Conservation (phyloP, 2,113 vertebrate genomes). For the Platysteira castanea region DNA sequence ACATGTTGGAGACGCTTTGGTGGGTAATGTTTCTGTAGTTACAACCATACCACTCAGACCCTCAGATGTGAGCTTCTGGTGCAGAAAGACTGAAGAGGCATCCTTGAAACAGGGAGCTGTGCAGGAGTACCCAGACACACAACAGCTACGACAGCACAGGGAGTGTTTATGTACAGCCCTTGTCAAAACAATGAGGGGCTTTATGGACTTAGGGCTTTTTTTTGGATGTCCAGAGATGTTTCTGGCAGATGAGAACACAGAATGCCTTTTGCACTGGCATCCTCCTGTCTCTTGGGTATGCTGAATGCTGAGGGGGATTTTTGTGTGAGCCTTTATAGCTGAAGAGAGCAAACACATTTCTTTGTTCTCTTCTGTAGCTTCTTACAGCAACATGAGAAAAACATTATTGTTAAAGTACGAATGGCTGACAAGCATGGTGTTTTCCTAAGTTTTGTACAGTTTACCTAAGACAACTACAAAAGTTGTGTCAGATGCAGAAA, state of each 20-base stretch:
- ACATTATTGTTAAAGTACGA: background rate
- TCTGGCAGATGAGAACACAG: background rate
- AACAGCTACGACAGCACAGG: background rate
- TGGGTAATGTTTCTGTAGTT: background rate
- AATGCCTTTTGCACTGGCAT: background rate
- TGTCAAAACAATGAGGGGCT: background rate
- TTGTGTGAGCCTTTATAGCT: background rate
- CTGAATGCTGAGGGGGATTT: background rate
- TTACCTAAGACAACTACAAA: background rate
- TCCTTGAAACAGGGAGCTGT: background rate
- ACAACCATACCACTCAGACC: fast-evolving
- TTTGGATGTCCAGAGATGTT: background rate
- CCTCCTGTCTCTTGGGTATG: background rate
- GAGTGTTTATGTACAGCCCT: background rate
- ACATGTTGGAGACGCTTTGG: background rate
- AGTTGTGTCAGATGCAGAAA: background rate
- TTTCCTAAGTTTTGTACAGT: background rate
- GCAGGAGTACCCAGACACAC: background rate
- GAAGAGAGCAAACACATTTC: background rate
- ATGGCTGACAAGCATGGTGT: background rate
- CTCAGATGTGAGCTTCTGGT: background rate
- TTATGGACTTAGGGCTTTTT: background rate
- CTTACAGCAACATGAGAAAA: background rate
- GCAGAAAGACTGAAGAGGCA: background rate
- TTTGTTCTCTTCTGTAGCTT: background rate